phyloP scores from a whole-genome alignment of 2,888 invertebrate genomes.

The Yponomeuta malinellus region DNA sequence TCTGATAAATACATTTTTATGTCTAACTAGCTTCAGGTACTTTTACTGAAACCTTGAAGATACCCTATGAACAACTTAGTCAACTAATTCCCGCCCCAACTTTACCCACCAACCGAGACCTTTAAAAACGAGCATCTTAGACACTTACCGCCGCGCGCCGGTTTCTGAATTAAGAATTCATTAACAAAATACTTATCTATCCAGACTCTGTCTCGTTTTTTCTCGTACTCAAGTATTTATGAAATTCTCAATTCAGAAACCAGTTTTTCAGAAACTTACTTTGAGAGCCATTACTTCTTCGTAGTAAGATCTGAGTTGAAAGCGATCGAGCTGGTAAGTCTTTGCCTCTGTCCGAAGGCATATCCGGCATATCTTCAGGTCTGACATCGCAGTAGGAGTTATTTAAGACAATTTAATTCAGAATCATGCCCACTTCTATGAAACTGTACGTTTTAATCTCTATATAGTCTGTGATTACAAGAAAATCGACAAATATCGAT shows the following conservation, averaged over 20 bases:
- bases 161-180: too few species aligned
- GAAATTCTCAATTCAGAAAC: slow-evolving; percentile 11
- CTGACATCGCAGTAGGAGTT: slow-evolving; percentile 32
- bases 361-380: slow-evolving; percentile 49
- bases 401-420: too few species aligned
- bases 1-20: slow-evolving; percentile 16
- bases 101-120: too few species aligned
- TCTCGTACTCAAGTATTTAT: slow-evolving; percentile 12
- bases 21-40: too few species aligned
- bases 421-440: too few species aligned
- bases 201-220: neutral
- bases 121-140: too few species aligned
- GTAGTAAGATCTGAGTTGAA: slow-evolving; percentile 46
- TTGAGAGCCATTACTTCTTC: slow-evolving; percentile 50
- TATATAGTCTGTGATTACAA: too few species aligned
- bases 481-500: too few species aligned
- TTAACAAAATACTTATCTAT: neutral
- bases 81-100: too few species aligned
- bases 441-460: too few species aligned
- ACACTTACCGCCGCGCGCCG: too few species aligned
- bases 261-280: slow-evolving; percentile 31
- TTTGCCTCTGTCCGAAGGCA: slow-evolving; percentile 46
- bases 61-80: neutral
- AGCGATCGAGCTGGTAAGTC: slow-evolving; percentile 41
- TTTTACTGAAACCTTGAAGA: neutral